Conservation (phyloP, 2,113 vertebrate species). For the Macheiramphus alcinus region DNA sequence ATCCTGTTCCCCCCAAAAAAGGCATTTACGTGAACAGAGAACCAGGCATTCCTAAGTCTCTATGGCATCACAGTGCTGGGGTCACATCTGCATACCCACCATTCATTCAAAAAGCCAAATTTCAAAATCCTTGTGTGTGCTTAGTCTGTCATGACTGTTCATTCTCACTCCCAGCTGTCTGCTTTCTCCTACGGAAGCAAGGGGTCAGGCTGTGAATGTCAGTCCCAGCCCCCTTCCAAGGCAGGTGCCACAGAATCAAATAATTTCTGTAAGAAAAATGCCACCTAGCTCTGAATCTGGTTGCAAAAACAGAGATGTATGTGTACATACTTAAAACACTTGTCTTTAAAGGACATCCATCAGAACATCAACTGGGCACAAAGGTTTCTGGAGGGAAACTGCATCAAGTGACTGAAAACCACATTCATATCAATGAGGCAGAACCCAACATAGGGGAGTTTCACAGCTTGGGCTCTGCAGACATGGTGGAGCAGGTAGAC, state of each 20-base stretch:
- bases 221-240: background rate
- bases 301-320: background rate
- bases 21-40: background rate
- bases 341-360: background rate
- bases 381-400: background rate
- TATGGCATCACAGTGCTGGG: background rate
- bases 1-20: background rate
- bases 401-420: background rate
- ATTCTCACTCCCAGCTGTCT: background rate
- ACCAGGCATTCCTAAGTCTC: background rate
- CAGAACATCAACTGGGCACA: background rate
- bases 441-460: background rate
- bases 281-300: background rate
- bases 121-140: background rate
- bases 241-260: background rate
- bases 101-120: background rate
- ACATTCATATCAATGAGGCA: background rate
- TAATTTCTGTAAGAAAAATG: background rate
- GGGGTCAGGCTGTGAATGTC: background rate
- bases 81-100: background rate
- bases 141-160: background rate
- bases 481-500: accelerated
- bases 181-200: background rate
- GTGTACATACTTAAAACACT: background rate
- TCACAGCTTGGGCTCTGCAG: background rate